Evolutionary conservation across 2,888 invertebrate genomes (phyloP).

Genomic region (Papilio demoleus): DNA sequence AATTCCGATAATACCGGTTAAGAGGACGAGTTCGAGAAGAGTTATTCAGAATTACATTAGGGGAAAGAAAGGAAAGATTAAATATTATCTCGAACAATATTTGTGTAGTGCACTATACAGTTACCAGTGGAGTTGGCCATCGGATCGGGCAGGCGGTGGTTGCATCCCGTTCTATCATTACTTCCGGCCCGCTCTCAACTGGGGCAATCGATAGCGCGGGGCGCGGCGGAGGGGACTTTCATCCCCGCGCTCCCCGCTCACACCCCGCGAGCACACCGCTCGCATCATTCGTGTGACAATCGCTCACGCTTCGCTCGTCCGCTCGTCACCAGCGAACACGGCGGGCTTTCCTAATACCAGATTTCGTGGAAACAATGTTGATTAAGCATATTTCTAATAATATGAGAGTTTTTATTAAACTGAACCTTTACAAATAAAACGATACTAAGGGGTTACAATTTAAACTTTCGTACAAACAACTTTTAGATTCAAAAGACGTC

Average conservation of each 20-base stretch:
- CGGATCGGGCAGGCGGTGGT: constrained; percentile 78
- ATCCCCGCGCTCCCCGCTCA: constrained; percentile 57
- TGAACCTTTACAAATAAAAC: neutral
- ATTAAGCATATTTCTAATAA: neutral
- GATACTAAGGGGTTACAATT: no score
- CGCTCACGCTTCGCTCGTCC: constrained; percentile 68
- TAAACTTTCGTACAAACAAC: no score
- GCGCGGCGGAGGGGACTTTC: constrained; percentile 56
- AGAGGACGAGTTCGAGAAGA: constrained; percentile 46
- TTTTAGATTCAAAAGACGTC: no score
- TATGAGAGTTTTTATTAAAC: neutral
- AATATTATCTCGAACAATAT: constrained; percentile 76
- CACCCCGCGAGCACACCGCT: constrained; percentile 60
- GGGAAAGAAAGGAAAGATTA: constrained; percentile 69
- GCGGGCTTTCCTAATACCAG: constrained; percentile 35
- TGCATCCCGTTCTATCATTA: constrained; percentile 82
- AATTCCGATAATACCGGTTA: constrained; percentile 40
- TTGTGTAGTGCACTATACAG: constrained; percentile 77
- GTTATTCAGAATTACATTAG: constrained; percentile 56
- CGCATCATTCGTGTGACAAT: constrained; percentile 81
- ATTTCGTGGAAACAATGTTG: constrained; percentile 6
- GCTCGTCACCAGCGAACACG: constrained; percentile 41
- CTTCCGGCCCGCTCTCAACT: constrained; percentile 84
- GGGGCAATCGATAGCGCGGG: constrained; percentile 85
- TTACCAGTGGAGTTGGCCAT: constrained; percentile 73